These are phyloP conservation scores for Abramis brama DNA, from an alignment of 2,113 vertebrate genomes.

Conservation along the genomic window DNA sequence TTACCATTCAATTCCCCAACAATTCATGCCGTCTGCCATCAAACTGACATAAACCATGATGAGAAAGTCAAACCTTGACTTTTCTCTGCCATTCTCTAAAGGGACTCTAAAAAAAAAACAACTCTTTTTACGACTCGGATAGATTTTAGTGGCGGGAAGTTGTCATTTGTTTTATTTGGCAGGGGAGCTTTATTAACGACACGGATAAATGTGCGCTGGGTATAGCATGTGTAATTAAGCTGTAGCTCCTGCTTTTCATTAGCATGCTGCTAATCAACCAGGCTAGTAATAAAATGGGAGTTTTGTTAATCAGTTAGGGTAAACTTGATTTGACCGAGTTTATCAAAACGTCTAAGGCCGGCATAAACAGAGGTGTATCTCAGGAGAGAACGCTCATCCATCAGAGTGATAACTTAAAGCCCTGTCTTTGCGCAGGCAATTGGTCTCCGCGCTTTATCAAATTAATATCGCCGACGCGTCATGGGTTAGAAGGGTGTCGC, in stretches of 20 bases:
- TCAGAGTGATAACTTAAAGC: slow-evolving; percentile 76
- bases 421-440: slow-evolving; percentile 68
- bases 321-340: slow-evolving; percentile 60
- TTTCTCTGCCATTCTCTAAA: slow-evolving; percentile 10
- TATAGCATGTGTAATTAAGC: slow-evolving; percentile 60
- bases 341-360: slow-evolving; percentile 69
- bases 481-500: slow-evolving; percentile 66
- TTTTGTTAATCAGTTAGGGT: slow-evolving; percentile 72
- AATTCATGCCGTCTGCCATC: slow-evolving; percentile 24
- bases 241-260: slow-evolving; percentile 68
- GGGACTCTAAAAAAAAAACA: not conserved
- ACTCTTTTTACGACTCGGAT: slow-evolving; percentile 46
- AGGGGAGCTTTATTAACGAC: slow-evolving; percentile 53
- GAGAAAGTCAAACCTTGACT: slow-evolving; percentile 1
- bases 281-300: slow-evolving; percentile 73
- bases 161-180: slow-evolving; percentile 56
- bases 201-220: slow-evolving; percentile 42
- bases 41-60: slow-evolving; percentile 36
- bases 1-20: slow-evolving; percentile 24
- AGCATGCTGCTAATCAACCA: slow-evolving; percentile 70
- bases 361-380: slow-evolving; percentile 73
- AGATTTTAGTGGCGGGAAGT: slow-evolving; percentile 50
- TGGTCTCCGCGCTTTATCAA: slow-evolving; percentile 56
- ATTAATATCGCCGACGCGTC: slow-evolving; percentile 69
- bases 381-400: slow-evolving; percentile 72